Base-by-base conservation (phyloP, 2,797 vertebrate genomes). In the Myoxocephalus aenaeus region DNA sequence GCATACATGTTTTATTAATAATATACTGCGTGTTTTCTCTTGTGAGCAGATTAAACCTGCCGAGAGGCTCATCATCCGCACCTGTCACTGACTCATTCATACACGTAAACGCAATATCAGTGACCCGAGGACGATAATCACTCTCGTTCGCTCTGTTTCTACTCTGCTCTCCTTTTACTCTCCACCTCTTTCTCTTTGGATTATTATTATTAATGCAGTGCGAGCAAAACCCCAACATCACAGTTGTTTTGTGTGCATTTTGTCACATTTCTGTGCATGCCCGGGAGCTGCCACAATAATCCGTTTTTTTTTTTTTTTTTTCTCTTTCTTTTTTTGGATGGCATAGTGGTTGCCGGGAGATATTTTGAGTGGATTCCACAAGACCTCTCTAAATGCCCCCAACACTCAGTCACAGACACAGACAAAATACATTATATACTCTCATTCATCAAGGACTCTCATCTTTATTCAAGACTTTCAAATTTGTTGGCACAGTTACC, bases 31-130 rank as follows among this genome's bases (percentile, higher is more conserved):
- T 72, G 51, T 70, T 82, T 76, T 77, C 75, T 80, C 73, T 83
- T 62, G 62, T 22, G 70, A 78, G 58, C 82, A 83, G 87, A 91
- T 90, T 87, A 91, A 89, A 81, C 48, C 40, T 66, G 83, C 82
- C 7, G 13, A 42, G 70, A 73, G 78, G 81, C 80, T 87, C 80
- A 80, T 90, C 80, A 81, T 89, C 73, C 75, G 80, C 40, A 38
- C 73, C 62, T 81, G 83, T 90, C 87, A 82, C 76, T 1, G 54
- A 77, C 75, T 87, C 87, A 90, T 92, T 92, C 86, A 89, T 86
- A 22, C 22, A 6, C 11, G 11, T n/a, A 82, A 90, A 89, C 73
- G 89, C 78, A 89, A 90, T 82, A 89, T 87, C 80, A 89, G 70
- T 82, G 86, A 91, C 85, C 87, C 53, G 40, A 80, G 80, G 80